These are phyloP conservation scores for Tauraco erythrolophus DNA, from an alignment of 2,113 vertebrate genomes.

Conservation along the genomic window DNA sequence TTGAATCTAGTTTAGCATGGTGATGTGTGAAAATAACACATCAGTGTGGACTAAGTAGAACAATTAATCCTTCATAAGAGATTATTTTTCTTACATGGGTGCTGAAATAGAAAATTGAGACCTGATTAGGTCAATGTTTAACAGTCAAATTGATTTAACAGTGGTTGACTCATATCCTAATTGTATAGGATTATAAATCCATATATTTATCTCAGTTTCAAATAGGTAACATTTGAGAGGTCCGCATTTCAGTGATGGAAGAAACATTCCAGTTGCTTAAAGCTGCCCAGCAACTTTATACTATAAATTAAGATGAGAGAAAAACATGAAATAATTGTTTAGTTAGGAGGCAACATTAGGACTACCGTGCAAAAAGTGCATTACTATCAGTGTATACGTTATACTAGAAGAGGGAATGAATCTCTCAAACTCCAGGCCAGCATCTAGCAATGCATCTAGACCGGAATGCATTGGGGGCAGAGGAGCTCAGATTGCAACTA, in stretches of 20 bases:
- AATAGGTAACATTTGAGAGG: not conserved
- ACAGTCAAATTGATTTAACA: not conserved
- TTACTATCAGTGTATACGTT: not conserved
- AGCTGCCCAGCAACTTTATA: not conserved
- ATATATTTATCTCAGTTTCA: not conserved
- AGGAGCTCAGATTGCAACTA: not conserved
- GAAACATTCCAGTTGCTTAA: not conserved
- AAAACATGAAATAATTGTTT: not conserved
- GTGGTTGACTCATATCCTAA: not conserved
- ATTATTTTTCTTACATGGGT: not conserved
- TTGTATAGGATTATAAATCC: not conserved
- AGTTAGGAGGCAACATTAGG: not conserved
- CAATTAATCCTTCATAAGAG: not conserved
- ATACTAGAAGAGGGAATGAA: not conserved
- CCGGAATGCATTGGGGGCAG: fast-evolving
- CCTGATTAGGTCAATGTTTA: not conserved
- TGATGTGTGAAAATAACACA: not conserved
- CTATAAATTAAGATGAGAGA: not conserved
- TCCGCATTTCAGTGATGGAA: not conserved
- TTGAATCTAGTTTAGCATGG: not conserved
- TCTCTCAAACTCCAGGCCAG: not conserved
- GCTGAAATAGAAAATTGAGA: not conserved
- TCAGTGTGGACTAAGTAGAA: not conserved
- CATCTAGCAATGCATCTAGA: not conserved
- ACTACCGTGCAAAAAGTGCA: not conserved